Conservation (phyloP, 2,888 invertebrate species). For the Cynaeus angustus region DNA sequence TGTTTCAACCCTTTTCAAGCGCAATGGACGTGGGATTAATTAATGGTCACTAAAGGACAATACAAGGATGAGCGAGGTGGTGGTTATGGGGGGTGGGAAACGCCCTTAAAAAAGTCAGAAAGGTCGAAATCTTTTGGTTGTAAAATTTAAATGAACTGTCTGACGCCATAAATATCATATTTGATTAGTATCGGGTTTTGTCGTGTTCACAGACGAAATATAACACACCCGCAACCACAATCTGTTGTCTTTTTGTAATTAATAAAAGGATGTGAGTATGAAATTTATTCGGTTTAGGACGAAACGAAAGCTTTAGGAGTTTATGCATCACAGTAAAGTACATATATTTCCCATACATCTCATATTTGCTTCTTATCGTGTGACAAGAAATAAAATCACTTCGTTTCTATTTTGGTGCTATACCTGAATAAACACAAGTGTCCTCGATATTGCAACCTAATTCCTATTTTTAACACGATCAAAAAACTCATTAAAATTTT, state of each 20-base stretch:
- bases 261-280: background rate
- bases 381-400: background rate
- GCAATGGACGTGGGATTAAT: slow-evolving; percentile 18
- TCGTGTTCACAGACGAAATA: background rate
- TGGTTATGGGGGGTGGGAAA: background rate
- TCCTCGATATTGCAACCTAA: slow-evolving; percentile 3
- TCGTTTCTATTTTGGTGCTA: background rate
- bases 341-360: background rate
- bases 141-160: background rate
- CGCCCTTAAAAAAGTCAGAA: background rate
- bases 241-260: slow-evolving; percentile 10
- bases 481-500: slow-evolving; percentile 5
- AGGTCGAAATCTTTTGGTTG: background rate
- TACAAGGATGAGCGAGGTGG: slow-evolving; percentile 3
- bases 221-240: background rate
- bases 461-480: slow-evolving; percentile 11
- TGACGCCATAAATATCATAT: slow-evolving; percentile 21
- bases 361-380: background rate
- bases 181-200: slow-evolving; percentile 11
- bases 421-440: slow-evolving; percentile 1
- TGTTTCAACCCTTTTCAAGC: slow-evolving; percentile 20
- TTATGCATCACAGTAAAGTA: too few relatives aligned
- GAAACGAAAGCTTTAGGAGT: background rate
- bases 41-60: slow-evolving; percentile 14
- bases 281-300: slow-evolving; percentile 13